Base-by-base conservation (phyloP, 1,140 invertebrate genomes). In the Drosophila sp. region DNA sequence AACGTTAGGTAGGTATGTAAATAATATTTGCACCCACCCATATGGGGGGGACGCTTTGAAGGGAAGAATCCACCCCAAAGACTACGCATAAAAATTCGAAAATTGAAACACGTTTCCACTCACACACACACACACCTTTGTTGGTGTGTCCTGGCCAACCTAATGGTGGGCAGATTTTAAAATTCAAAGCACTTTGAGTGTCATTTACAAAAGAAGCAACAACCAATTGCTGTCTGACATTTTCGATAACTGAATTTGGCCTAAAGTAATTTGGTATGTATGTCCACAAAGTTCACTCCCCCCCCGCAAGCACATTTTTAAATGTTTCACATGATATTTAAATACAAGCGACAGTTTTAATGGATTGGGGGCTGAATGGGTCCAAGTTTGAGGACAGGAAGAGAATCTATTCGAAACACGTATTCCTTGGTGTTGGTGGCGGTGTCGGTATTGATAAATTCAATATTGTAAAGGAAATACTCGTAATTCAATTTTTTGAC, bases 261-360 rank as follows among this genome's bases (percentile, higher is more conserved):
- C 60, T 62, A 25, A 27, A 62, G 30, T 27, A 41, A 41, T 55
- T 54, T 56, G 57, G 54, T 50, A 32, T 58, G 70, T 41, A 29
- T 4, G 29, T n/a, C 35, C 35, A 38, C 10, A 27, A n/a, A 27
- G 25, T n/a, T 10, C 40, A 30, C 23, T 7, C 5, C 40, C 33
- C 60, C 32, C 10, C 38, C 33, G 61, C 47, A 17, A 35, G 29
- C 66, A 70, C 83, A 87, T 87, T 87, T 89, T 89, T 89, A 89
- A 87, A 87, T 87, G 84, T 84, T 90, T 87, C 73, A 75, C 67
- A 79, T 83, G 55, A 75, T 84, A 90, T 90, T 87, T 87, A 87
- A 87, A 87, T 87, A 87, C 68, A 77, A 68, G 70, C 68, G 84
- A 87, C 84, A 87, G 57, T 87, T 77, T 77, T 89, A 89, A 86